These are phyloP conservation scores for Clepsis dumicolana DNA, from an alignment of 2,888 invertebrate genomes.

Conservation along the genomic window DNA sequence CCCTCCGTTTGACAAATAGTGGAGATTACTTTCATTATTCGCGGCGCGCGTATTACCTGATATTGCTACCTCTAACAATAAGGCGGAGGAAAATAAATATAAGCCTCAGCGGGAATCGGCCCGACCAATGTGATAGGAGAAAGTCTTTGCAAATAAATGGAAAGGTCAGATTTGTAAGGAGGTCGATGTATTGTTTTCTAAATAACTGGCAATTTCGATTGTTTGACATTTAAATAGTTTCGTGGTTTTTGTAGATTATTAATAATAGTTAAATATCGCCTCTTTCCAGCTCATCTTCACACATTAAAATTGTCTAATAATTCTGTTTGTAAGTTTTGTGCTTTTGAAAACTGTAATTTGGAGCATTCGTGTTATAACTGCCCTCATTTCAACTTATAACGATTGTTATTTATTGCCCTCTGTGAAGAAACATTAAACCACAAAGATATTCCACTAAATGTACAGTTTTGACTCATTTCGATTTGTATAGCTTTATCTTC, in stretches of 20 bases:
- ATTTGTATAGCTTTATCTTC: too few relatives aligned
- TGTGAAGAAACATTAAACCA: too few relatives aligned
- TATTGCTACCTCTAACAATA: conserved; percentile 63
- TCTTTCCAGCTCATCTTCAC: too few relatives aligned
- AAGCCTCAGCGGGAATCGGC: conserved; percentile 28
- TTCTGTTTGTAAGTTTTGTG: too few relatives aligned
- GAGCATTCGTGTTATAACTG: too few relatives aligned
- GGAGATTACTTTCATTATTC: conserved; percentile 71
- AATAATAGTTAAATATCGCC: not conserved
- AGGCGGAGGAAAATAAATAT: conserved; percentile 54
- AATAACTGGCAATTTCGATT: conserved; percentile 16
- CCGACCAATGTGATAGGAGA: conserved; percentile 37
- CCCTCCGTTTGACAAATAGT: conserved; percentile 72
- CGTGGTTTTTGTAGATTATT: not conserved
- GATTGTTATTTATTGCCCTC: too few relatives aligned
- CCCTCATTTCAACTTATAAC: too few relatives aligned
- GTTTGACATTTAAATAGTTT: conserved; percentile 20
- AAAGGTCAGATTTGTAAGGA: conserved; percentile 42
- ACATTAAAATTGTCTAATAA: too few relatives aligned
- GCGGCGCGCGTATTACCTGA: conserved; percentile 61
- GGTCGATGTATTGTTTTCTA: conserved; percentile 29
- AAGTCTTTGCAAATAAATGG: conserved; percentile 39
- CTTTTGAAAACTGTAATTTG: too few relatives aligned
- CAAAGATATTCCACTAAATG: too few relatives aligned
- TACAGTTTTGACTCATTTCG: too few relatives aligned